These are phyloP conservation scores for Sesia bembeciformis DNA, from an alignment of 2,888 invertebrate species.

Conservation along the genomic window DNA sequence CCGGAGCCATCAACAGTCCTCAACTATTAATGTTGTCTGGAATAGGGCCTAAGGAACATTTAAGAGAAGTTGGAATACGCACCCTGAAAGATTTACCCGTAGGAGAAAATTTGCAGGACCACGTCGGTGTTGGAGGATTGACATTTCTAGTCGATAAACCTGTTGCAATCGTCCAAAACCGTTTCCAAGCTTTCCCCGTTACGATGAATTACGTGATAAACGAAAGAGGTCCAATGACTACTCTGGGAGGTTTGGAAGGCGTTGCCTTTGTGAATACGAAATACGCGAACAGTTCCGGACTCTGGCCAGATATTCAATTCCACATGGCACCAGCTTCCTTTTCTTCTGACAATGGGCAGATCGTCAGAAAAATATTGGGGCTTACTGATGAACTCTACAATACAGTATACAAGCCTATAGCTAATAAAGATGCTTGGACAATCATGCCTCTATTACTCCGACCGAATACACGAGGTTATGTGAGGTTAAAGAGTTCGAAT, in stretches of 20 bases:
- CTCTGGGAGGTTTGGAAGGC: slow-evolving; percentile 90
- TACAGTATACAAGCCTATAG: slow-evolving; percentile 85
- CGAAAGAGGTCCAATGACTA: slow-evolving; percentile 89
- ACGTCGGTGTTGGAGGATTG: slow-evolving; percentile 88
- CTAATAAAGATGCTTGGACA: slow-evolving; percentile 86
- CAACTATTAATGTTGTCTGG: slow-evolving; percentile 95
- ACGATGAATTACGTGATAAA: slow-evolving; percentile 87
- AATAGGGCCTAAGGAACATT: slow-evolving; percentile 81
- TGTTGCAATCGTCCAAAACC: slow-evolving; percentile 86
- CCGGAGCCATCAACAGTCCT: slow-evolving; percentile 93
- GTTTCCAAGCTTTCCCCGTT: slow-evolving; percentile 84
- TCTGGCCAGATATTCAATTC: slow-evolving; percentile 92
- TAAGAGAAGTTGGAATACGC: slow-evolving; percentile 80
- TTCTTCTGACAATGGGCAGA: slow-evolving; percentile 83
- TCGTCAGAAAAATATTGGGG: slow-evolving; percentile 85
- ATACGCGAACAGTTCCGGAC: slow-evolving; percentile 83
- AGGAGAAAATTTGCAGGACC: slow-evolving; percentile 90
- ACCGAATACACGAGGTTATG: slow-evolving; percentile 85
- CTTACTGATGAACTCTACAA: slow-evolving; percentile 87
- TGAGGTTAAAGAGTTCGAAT: slow-evolving; percentile 83
- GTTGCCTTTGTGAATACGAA: slow-evolving; percentile 90
- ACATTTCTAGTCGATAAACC: slow-evolving; percentile 88
- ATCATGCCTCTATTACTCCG: slow-evolving; percentile 88
- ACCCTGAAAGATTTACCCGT: slow-evolving; percentile 84
- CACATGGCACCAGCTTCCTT: slow-evolving; percentile 95